phyloP scores from a whole-genome alignment of 1,140 invertebrate species.

The Drosophila funebris region DNA sequence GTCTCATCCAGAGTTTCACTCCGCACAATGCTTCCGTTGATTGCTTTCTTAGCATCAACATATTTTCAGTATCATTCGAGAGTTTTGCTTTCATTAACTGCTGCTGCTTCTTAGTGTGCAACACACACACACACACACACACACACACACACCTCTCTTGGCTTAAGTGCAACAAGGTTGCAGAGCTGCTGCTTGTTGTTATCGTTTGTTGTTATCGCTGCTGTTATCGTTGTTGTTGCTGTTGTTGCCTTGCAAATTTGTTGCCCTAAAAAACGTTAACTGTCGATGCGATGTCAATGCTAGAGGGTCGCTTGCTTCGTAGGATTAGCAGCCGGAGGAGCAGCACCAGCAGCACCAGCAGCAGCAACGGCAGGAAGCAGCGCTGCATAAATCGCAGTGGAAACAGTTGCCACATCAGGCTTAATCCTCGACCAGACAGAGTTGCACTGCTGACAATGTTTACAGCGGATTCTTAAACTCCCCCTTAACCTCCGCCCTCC shows the following conservation, averaged over 20 bases:
- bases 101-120: neutral
- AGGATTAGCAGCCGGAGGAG: neutral
- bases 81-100: neutral
- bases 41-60: neutral
- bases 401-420: neutral
- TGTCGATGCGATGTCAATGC: slow-evolving; percentile 14
- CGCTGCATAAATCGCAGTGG: slow-evolving; percentile 3
- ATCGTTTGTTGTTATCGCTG: neutral
- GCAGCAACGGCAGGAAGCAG: neutral
- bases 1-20: neutral
- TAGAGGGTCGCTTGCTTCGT: neutral
- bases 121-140: neutral
- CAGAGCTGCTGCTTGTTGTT: too few relatives aligned
- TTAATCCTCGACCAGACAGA: slow-evolving; percentile 5
- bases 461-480: slow-evolving; percentile 20
- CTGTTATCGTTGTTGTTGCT: neutral
- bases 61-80: neutral
- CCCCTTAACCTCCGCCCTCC: neutral
- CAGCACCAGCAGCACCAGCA: too few relatives aligned
- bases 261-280: slow-evolving; percentile 15
- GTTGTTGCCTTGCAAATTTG: slow-evolving; percentile 44
- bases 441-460: slow-evolving; percentile 35
- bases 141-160: too few relatives aligned
- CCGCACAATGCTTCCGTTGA: neutral
- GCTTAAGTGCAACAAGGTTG: slow-evolving; percentile 24